These are phyloP conservation scores for Orcinus orca DNA, from an alignment of 2,113 vertebrate species.

Conservation along the genomic window DNA sequence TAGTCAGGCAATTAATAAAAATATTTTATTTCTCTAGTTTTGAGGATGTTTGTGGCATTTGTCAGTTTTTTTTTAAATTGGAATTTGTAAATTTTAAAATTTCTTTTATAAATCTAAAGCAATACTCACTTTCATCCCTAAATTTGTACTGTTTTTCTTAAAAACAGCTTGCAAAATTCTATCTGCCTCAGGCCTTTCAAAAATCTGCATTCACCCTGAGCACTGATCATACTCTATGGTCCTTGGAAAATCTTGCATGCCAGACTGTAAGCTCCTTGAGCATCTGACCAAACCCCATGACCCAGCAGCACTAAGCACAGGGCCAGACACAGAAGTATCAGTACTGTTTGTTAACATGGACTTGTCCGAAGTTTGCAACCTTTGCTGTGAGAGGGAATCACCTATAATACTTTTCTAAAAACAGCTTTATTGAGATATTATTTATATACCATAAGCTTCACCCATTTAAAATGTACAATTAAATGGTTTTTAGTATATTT, in stretches of 20 bases:
- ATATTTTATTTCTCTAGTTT: slow-evolving; percentile 33
- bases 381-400: neutral
- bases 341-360: neutral
- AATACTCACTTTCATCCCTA: neutral
- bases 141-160: neutral
- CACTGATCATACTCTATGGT: neutral
- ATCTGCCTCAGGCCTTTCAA: neutral
- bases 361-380: neutral
- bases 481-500: slow-evolving; percentile 13
- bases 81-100: neutral
- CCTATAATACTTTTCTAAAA: neutral
- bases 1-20: neutral
- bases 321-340: neutral
- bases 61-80: neutral
- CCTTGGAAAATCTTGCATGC: neutral
- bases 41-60: neutral
- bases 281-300: neutral
- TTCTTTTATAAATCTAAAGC: slow-evolving; percentile 4
- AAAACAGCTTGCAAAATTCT: neutral
- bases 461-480: neutral
- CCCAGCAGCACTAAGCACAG: neutral
- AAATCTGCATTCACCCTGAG: neutral
- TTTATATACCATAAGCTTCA: neutral
- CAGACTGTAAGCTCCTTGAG: neutral
- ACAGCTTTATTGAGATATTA: slow-evolving; percentile 6